Percentiles rank a stretch among this genome's conserved stretches.
phyloP scores from a whole-genome alignment of 2,797 vertebrate genomes.

The Vipera ursinii region DNA sequence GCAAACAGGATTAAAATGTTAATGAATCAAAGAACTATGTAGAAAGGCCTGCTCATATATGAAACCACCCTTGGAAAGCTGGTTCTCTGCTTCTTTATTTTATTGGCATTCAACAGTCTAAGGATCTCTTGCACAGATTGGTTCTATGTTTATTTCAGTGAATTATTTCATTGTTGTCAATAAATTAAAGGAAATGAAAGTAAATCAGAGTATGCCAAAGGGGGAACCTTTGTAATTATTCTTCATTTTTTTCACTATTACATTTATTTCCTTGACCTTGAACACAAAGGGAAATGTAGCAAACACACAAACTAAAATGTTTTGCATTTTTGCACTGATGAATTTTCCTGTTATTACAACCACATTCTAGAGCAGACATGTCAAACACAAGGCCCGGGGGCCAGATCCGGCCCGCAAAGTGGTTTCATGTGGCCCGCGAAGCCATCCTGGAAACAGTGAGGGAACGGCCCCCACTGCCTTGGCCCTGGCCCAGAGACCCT shows the following conservation, averaged over 20 bases:
- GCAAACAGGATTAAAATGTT: background rate
- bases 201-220: background rate
- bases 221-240: constrained; percentile 3
- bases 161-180: constrained; percentile 15
- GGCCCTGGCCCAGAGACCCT: no score
- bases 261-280: constrained; percentile 34
- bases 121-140: constrained; percentile 9
- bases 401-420: no score
- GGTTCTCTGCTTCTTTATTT: background rate
- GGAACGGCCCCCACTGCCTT: no score
- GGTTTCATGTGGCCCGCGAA: no score
- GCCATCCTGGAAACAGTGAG: no score
- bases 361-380: background rate
- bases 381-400: no score
- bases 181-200: background rate
- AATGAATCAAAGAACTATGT: background rate
- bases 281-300: constrained; percentile 67
- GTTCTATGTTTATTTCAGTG: constrained; percentile 10
- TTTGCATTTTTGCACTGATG: constrained; percentile 50
- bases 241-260: constrained; percentile 51
- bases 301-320: constrained; percentile 65
- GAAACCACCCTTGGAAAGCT: background rate
- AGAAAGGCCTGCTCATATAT: background rate
- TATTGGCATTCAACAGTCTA: background rate
- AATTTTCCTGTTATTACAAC: background rate